These are phyloP conservation scores for Varecia variegata DNA, from an alignment of 2,797 vertebrate genomes.

Conservation along the genomic window DNA sequence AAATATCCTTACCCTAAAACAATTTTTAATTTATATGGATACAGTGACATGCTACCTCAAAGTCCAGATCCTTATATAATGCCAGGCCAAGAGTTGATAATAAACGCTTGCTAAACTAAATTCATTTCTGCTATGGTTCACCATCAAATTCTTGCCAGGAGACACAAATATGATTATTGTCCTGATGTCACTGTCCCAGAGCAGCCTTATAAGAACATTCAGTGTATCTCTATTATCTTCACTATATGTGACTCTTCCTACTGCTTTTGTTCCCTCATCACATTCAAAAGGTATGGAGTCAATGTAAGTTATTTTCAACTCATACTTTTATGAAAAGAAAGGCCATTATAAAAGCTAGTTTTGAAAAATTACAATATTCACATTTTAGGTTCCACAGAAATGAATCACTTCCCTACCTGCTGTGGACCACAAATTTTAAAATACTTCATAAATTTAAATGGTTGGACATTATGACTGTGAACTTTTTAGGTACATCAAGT, in stretches of 20 bases:
- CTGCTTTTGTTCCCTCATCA: background rate
- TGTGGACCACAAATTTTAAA: background rate
- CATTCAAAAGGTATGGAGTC: background rate
- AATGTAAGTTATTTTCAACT: background rate
- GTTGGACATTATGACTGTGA: background rate
- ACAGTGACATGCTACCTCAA: background rate
- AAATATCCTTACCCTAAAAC: background rate
- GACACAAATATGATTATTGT: background rate
- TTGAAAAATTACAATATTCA: conserved; percentile 3
- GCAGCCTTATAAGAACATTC: background rate
- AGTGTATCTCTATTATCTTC: background rate
- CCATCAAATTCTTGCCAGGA: background rate
- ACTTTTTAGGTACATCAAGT: background rate
- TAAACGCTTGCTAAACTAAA: background rate
- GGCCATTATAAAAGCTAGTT: background rate
- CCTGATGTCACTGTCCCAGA: background rate
- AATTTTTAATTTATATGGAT: conserved; percentile 8
- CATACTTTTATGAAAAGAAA: conserved; percentile 27
- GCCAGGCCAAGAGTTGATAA: background rate
- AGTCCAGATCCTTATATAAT: background rate
- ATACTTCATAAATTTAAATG: conserved; percentile 1
- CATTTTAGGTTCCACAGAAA: background rate
- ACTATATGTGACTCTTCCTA: background rate
- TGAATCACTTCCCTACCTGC: background rate
- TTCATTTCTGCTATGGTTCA: background rate